Evolutionary conservation across 2,113 vertebrate genomes (phyloP).

Genomic region (Grus americana): DNA sequence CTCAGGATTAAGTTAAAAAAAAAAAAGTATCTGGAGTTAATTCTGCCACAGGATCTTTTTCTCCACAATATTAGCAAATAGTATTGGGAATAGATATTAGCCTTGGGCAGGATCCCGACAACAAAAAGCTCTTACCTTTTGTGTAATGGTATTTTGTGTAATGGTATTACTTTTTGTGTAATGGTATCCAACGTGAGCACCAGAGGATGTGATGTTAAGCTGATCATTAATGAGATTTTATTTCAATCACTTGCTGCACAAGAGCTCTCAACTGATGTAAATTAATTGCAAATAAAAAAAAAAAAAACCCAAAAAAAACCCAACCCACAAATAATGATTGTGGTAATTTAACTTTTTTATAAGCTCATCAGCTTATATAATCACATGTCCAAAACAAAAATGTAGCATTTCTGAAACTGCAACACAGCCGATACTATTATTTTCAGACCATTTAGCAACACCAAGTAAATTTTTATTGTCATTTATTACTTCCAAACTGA

Average conservation of each 20-base stretch:
- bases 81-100: background rate
- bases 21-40: rapidly evolving
- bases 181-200: background rate
- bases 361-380: background rate
- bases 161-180: background rate
- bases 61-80: background rate
- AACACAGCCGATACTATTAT: background rate
- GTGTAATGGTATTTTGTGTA: background rate
- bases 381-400: background rate
- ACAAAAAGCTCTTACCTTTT: background rate
- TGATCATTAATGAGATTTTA: background rate
- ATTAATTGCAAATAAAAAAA: background rate
- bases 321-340: background rate
- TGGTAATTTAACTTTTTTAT: background rate
- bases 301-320: background rate
- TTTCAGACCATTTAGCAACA: background rate
- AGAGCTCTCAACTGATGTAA: background rate
- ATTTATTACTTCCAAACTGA: background rate
- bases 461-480: background rate
- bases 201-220: background rate
- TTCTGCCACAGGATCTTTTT: background rate
- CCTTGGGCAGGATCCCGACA: background rate
- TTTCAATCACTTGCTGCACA: background rate
- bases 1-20: background rate
- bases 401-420: background rate